Evolutionary conservation across 2,797 vertebrate genomes (phyloP), one percentile per base, ranked within the genome.

Genomic region (Sebastes baramenuke): DNA sequence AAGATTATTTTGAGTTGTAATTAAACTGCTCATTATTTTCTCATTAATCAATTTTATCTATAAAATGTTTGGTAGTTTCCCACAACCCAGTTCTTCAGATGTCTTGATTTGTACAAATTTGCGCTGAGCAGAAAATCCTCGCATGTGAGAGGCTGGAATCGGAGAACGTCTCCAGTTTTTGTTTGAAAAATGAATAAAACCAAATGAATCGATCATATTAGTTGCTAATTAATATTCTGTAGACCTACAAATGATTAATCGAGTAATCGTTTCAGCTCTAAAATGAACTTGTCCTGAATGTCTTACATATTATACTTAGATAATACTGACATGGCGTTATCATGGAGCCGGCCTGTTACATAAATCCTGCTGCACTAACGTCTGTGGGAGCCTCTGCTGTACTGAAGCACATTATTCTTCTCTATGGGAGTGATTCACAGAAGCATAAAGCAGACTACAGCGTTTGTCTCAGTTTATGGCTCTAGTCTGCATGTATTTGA

Each of bases 401-500:
- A 25, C 10, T 36, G 3, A 55, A 27, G 22, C 22, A 52, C 46
- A n/a, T 52, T 52, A n/a, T 9, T 20, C 18, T 12, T 46, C n/a
- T 56, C 42, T 29, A 5, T 24, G 18, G 46, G 46, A 8, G 0
- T 20, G 46, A 20, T 52, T n/a, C 46, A 52, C 46, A 52, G 46
- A 52, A 52, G 20, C 46, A 8, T 52, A n/a, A 52, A 20, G 46
- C 46, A 52, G 18, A 52, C 46, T 46, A 16, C 42, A 46, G 42
- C 42, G 16, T 16, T 0, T 46, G 14, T 46, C 46, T 0, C 46
- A 52, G 3, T 52, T n/a, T 52, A n/a, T 1, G 0, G n/a, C 30
- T 60, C 5, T 62, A 38, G 36, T 38, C 36, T 38, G 49, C 24
- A 38, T 64, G 6, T 73, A 61, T 85, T 76, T 82, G 55, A 77